Evolutionary conservation across 2,797 vertebrate species (phyloP).

Genomic region (Mus spretus): DNA sequence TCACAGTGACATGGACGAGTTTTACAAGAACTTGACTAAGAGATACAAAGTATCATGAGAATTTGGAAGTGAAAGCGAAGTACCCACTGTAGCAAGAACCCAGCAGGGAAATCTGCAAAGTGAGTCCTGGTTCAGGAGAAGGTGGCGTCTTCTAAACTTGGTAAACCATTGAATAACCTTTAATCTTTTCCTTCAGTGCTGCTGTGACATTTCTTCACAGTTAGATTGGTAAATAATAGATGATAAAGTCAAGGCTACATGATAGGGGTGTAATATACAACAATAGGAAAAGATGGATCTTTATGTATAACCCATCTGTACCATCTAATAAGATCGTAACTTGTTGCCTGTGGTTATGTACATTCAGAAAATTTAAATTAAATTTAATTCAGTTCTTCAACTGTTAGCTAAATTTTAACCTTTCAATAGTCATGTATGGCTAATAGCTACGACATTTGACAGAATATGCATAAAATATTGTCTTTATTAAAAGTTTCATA

Average conservation of each 20-base stretch:
- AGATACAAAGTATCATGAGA: not conserved
- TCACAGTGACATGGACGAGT: not conserved
- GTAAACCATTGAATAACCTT: not conserved
- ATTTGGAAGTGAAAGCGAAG: not conserved
- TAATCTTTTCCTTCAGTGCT: not conserved
- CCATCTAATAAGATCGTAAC: not conserved
- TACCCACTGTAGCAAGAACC: not conserved
- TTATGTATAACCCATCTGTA: not conserved
- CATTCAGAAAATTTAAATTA: constrained; percentile 23
- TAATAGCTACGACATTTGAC: not conserved
- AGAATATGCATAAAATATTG: not conserved
- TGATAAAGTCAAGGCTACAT: not conserved
- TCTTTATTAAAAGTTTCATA: not conserved
- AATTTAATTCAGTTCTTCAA: not conserved
- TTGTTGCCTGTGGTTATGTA: not conserved
- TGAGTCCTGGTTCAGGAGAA: not conserved
- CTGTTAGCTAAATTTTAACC: not conserved
- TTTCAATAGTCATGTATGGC: not conserved
- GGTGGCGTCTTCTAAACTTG: not conserved
- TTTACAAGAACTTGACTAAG: not conserved
- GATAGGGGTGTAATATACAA: not conserved
- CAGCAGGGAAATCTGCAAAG: not conserved
- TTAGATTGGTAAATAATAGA: not conserved
- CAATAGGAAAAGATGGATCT: not conserved
- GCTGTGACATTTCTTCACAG: not conserved